Percentiles rank a stretch among this genome's conserved stretches.
Conservation (phyloP, 1,140 invertebrate genomes). For the Bombus fervidus region DNA sequence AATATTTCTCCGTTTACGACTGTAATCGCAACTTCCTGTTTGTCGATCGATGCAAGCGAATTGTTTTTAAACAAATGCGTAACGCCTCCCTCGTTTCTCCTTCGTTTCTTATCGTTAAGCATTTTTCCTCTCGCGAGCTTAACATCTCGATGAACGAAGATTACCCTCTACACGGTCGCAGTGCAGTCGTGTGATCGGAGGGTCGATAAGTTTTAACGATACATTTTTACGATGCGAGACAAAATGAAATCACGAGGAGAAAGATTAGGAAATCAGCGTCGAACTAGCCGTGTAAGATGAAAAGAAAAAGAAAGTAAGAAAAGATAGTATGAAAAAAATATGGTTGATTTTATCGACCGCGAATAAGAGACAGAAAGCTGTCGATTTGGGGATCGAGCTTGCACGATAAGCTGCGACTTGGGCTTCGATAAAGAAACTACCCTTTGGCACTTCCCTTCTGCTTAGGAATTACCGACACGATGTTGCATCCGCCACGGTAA, state of each 20-base stretch:
- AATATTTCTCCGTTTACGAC: not conserved
- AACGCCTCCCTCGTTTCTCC: not conserved
- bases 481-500: not conserved
- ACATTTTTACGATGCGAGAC: not conserved
- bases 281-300: not conserved
- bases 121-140: not conserved
- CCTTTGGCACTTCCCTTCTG: not conserved
- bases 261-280: not conserved
- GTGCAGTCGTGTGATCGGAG: not conserved
- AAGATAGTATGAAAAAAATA: not conserved
- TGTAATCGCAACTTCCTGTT: not conserved
- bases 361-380: not conserved
- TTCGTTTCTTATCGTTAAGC: too few relatives aligned
- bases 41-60: not conserved
- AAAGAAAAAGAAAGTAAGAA: not conserved
- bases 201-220: not conserved
- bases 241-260: not conserved
- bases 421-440: conserved; percentile 29
- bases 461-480: conserved; percentile 31
- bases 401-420: not conserved
- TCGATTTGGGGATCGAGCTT: not conserved
- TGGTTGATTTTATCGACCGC: conserved; percentile 44
- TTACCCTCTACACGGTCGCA: too few relatives aligned
- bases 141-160: not conserved
- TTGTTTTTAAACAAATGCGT: not conserved